Evolutionary conservation across 2,113 vertebrate species (phyloP), one percentile per base, ranked within the genome.

Genomic region (Sturnus vulgaris): DNA sequence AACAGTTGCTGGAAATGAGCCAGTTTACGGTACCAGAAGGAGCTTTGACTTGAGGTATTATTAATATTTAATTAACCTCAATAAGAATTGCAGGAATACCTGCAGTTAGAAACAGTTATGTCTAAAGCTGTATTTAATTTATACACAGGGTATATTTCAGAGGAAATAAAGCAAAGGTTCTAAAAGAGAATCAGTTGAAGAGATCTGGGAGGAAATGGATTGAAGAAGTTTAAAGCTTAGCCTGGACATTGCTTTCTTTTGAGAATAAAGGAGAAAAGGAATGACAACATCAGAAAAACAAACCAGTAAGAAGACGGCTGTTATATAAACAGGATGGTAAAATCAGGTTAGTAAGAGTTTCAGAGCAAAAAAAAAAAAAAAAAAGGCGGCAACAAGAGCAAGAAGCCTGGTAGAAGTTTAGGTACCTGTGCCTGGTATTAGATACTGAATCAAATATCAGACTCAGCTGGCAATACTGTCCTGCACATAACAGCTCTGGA

Each of bases 151-250:
- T 44, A 13, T 25, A 16, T 42, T 88, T 82, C 24, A 71, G 53
- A 57, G 19, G 22, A 53, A 71, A 63, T 40, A 35, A 65, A 44
- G 37, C 47, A 85, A 40, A 75, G 13, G 8, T 68, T 86, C 27
- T 50, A 37, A 83, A 76, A 55, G 11, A 61, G 8, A 90, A 63
- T 17, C 24, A 75, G 17, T 61, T 52, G 53, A 57, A n/a, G 28
- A 73, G 18, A 83, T 15, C 12, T 27, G 7, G 11, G 22, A 21
- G 3, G 2, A 15, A 33, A 52, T 39, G 2, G 3, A 52, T 0
- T 39, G 12, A 64, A 76, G 20, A 64, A 60, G 37, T 33, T 46
- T 35, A 68, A 83, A 11, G 40, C 15, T 31, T 60, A 21, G 42
- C 27, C 61, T 88, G 21, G n/a, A 78, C 81, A 94, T 21, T 20